Base-by-base conservation (phyloP, 2,113 vertebrate genomes). In the Harpagus bidentatus region DNA sequence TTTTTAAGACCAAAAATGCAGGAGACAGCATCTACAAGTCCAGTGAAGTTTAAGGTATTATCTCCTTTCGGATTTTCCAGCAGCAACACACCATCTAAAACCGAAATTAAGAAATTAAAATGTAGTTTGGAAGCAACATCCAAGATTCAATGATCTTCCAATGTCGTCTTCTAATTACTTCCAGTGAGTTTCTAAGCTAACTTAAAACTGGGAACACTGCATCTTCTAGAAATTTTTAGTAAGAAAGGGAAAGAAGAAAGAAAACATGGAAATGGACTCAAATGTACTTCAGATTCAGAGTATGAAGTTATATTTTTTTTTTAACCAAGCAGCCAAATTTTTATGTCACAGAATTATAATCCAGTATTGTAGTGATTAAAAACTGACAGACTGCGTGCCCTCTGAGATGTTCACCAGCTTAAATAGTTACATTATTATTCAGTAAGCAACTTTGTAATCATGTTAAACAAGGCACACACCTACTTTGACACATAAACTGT, bases 31-130 rank as follows among this genome's bases (percentile, higher is more conserved):
- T 73, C 97, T 86, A 98, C 98, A 66, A 99, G 97, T 88, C 98
- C 98, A 85, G 97, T 88, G 89, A 99, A 67, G 90, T 98, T 97
- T 70, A 99, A 89, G 36, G 88, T 96, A 95, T 99, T 99, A 91
- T 99, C 99, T 16, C 99, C 99, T 96, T 98, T 99, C 29, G 99
- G 99, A 95, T 99, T 99, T 97, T 99, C 99, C 95, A 99, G 96
- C 93, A 99, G 98, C 80, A 99, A 93, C 9, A 99, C 98, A 9
- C 99, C 99, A 89, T 98, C 99, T 99, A 91, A 83, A 97, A 73
- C 47, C 59, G 92, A 94, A 72, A 72, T 82, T 20, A 43, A 66
- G 55, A 65, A 65, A 88, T 93, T 85, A 92, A 83, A 95, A 82
- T 43, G 36, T 34, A 82, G 73, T 74, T 91, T 71, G 55, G 36